Conservation (phyloP, 2,888 invertebrate species). For the Thyatira batis region DNA sequence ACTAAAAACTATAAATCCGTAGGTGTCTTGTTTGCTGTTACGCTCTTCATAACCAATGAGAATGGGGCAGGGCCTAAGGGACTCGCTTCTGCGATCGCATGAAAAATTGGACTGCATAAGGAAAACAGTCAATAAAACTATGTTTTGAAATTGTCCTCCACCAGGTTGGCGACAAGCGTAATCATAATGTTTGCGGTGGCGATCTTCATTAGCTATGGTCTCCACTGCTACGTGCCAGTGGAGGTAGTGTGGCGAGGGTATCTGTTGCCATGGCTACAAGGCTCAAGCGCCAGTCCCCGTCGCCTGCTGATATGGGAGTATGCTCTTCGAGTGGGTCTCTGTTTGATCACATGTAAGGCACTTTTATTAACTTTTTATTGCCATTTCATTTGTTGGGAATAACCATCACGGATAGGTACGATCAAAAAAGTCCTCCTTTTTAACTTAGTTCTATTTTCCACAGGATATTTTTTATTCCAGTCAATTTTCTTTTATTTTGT, state of each 20-base stretch:
- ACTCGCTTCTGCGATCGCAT: no score
- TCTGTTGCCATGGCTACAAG: constrained; percentile 65
- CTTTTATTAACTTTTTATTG: not conserved
- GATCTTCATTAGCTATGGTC: constrained; percentile 95
- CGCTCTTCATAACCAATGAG: no score
- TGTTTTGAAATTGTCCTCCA: constrained; percentile 22
- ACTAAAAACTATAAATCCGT: no score
- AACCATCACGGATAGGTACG: no score
- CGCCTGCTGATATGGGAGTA: constrained; percentile 86
- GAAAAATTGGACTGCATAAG: no score
- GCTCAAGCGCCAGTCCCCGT: constrained; percentile 42
- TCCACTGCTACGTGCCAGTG: constrained; percentile 98
- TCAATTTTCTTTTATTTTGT: no score
- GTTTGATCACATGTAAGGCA: constrained; percentile 92
- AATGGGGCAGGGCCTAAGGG: no score
- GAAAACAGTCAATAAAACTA: no score
- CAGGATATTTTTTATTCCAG: no score
- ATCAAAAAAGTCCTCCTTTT: no score
- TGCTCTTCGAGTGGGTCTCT: constrained; percentile 86
- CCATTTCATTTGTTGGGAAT: not conserved
- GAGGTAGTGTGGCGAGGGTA: constrained; percentile 95
- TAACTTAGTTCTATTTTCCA: no score
- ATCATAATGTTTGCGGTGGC: constrained; percentile 88
- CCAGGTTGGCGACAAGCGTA: constrained; percentile 86
- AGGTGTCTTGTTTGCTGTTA: no score